phyloP scores from a whole-genome alignment of 2,888 invertebrate species.

The Meta bourneti region DNA sequence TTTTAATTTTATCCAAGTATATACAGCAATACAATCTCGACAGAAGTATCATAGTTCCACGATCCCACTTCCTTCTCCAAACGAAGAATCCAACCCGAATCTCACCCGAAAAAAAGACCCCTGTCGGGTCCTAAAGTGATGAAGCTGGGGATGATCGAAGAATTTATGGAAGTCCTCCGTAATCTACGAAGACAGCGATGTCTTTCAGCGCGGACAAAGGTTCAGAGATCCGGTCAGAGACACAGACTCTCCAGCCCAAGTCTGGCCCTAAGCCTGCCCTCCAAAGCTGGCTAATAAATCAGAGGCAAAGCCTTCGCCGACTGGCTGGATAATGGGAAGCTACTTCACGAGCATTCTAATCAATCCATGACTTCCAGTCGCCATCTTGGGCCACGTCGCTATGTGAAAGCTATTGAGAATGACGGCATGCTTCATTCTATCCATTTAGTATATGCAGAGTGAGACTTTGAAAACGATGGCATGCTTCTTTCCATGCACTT shows the following conservation, averaged over 20 bases:
- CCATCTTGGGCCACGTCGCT: neutral
- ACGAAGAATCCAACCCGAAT: no score
- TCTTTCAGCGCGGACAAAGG: neutral
- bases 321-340: neutral
- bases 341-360: neutral
- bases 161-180: neutral
- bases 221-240: neutral
- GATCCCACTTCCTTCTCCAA: no score
- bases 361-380: neutral
- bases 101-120: no score
- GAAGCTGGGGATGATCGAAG: neutral
- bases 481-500: no score
- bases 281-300: neutral
- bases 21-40: no score
- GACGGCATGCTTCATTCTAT: no score
- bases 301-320: neutral
- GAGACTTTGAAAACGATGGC: no score
- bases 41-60: no score
- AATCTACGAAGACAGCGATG: neutral
- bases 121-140: neutral
- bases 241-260: neutral
- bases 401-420: no score
- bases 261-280: neutral
- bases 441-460: no score
- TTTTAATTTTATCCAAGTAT: no score